These are phyloP conservation scores for Troides oblongomaculatus DNA, from an alignment of 2,888 invertebrate genomes.

Conservation along the genomic window DNA sequence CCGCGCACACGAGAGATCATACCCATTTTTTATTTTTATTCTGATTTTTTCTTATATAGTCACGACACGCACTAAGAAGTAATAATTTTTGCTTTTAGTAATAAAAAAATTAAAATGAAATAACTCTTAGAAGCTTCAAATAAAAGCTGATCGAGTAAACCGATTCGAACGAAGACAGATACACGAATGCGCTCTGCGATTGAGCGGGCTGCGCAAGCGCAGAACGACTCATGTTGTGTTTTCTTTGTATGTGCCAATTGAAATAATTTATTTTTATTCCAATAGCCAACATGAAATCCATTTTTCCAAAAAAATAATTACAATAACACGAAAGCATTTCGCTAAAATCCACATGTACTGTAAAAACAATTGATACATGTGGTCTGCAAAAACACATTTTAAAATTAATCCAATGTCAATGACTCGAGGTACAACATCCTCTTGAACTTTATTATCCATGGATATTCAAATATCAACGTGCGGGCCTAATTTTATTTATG, in stretches of 20 bases:
- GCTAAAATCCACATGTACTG: neutral
- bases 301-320: constrained; percentile 4
- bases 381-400: constrained; percentile 54
- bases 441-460: constrained; percentile 15
- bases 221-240: constrained; percentile 32
- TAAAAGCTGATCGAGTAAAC: constrained; percentile 35
- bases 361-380: neutral
- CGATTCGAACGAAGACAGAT: constrained; percentile 51
- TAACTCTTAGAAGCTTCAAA: constrained; percentile 3
- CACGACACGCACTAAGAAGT: constrained; percentile 12
- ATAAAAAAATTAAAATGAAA: constrained; percentile 1
- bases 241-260: constrained; percentile 33
- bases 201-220: constrained; percentile 46
- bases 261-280: constrained; percentile 37
- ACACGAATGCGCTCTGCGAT: constrained; percentile 64
- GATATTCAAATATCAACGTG: constrained; percentile 10
- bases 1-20: constrained; percentile 86
- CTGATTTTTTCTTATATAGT: neutral
- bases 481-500: constrained; percentile 14
- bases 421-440: constrained; percentile 47
- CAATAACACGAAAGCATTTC: constrained; percentile 5
- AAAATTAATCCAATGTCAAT: constrained; percentile 66
- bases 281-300: constrained; percentile 37
- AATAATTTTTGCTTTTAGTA: constrained; percentile 8
- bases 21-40: constrained; percentile 66